Percentiles rank a stretch among this genome's conserved stretches.
phyloP scores from a whole-genome alignment of 92 coral and sea anemone genomes.

The Epizoanthus stellaris region DNA sequence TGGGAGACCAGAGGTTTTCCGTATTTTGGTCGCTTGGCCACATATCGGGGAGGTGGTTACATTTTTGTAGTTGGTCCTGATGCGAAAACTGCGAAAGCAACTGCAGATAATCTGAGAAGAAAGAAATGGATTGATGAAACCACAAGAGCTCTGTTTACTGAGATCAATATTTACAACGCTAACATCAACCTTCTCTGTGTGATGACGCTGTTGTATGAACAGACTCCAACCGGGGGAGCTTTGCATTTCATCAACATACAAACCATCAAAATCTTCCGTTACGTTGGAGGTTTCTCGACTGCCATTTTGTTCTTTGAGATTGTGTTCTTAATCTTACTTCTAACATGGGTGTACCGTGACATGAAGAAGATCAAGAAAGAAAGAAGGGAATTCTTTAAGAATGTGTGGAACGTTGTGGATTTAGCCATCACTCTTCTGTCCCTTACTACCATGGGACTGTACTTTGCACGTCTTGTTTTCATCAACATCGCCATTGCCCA shows the following conservation, averaged over 20 bases:
- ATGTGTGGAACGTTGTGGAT: slow-evolving; percentile 87
- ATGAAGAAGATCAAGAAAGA: slow-evolving; percentile 70
- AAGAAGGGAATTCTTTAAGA: slow-evolving; percentile 60
- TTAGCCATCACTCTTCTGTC: slow-evolving; percentile 63
- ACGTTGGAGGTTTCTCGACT: slow-evolving; percentile 74
- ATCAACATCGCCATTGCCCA: slow-evolving; percentile 61
- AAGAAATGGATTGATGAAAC: slow-evolving; percentile 81
- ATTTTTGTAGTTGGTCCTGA: slow-evolving; percentile 77
- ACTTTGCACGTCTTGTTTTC: slow-evolving; percentile 79
- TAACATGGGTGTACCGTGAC: slow-evolving; percentile 83
- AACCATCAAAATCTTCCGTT: slow-evolving; percentile 82
- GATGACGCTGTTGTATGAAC: slow-evolving; percentile 75
- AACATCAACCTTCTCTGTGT: slow-evolving; percentile 86
- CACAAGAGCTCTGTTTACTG: slow-evolving; percentile 87
- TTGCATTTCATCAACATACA: slow-evolving; percentile 71
- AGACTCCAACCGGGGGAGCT: slow-evolving; percentile 80
- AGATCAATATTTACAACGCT: slow-evolving; percentile 82
- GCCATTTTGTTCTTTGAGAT: slow-evolving; percentile 84
- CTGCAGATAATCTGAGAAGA: slow-evolving; percentile 40
- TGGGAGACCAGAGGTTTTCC: slow-evolving; percentile 86
- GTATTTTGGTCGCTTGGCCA: slow-evolving; percentile 83
- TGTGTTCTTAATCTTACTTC: slow-evolving; percentile 64
- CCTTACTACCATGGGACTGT: slow-evolving; percentile 66
- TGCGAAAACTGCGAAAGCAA: slow-evolving; percentile 48
- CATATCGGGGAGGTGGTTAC: slow-evolving; percentile 90